Percentiles rank a stretch among this genome's conserved stretches.
Evolutionary conservation across 2,113 vertebrate genomes (phyloP).

Genomic region (Stegostoma tigrinum): DNA sequence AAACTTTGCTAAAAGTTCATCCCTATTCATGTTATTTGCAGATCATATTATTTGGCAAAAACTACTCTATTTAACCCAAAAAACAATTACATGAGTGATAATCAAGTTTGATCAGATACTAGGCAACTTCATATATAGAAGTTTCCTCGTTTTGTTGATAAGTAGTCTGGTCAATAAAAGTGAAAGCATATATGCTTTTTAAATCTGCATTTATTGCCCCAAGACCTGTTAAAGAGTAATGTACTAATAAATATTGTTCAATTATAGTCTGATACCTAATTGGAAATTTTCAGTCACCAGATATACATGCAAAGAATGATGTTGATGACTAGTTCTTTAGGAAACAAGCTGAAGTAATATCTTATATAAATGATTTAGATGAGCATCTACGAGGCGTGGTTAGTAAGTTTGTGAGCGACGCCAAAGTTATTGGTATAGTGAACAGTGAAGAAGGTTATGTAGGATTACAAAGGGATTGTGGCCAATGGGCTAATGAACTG

Average conservation of each 20-base stretch:
- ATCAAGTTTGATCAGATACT: neutral
- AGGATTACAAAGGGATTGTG: no score
- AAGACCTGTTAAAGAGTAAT: neutral
- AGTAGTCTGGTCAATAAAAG: neutral
- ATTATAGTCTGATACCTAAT: neutral
- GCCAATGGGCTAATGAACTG: no score
- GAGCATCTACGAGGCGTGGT: no score
- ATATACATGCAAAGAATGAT: neutral
- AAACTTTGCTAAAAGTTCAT: neutral
- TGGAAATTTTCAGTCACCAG: neutral
- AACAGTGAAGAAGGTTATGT: no score
- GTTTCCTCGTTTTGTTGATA: neutral
- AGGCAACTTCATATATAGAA: neutral
- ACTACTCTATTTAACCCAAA: neutral
- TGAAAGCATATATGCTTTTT: neutral
- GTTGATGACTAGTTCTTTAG: neutral
- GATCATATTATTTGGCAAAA: neutral
- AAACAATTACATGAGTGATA: neutral
- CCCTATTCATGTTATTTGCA: neutral
- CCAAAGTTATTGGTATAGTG: no score
- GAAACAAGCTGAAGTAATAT: conserved; percentile 17
- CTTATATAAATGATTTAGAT: no score
- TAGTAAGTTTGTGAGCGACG: no score
- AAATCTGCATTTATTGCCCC: neutral
- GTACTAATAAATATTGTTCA: neutral